Conservation (phyloP, 2,113 vertebrate genomes). For the Notiomystis cincta region DNA sequence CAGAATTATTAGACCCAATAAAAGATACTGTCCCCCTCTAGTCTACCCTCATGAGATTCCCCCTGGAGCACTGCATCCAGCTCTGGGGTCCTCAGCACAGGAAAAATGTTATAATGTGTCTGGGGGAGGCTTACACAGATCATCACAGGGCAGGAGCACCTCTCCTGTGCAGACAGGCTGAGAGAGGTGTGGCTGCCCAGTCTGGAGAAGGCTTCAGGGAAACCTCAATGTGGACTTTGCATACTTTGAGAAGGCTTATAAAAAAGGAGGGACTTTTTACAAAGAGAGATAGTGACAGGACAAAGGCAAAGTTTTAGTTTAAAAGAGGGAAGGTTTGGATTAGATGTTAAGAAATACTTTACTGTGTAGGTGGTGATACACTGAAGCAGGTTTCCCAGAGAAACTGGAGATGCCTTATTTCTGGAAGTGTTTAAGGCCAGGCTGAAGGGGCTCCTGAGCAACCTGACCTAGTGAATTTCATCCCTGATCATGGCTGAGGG, state of each 20-base stretch:
- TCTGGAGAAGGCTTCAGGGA: not conserved
- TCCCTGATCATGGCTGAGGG: not conserved
- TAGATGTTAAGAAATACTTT: not conserved
- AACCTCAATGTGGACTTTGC: not conserved
- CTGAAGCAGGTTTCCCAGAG: not conserved
- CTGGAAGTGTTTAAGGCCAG: too few relatives aligned
- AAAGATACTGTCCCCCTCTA: not conserved
- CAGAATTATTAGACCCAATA: not conserved
- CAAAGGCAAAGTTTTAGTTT: not conserved
- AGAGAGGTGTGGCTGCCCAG: not conserved
- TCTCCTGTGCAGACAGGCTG: not conserved
- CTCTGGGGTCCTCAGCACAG: not conserved
- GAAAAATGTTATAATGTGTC: not conserved
- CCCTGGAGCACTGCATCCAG: not conserved
- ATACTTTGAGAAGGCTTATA: not conserved
- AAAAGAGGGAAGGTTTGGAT: not conserved
- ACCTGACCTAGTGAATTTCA: not conserved
- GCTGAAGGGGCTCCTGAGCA: not conserved
- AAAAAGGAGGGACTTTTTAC: not conserved
- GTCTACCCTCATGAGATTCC: not conserved
- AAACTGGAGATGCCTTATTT: not conserved
- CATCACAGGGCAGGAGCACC: not conserved
- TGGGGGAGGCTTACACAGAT: not conserved
- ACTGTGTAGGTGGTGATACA: not conserved
- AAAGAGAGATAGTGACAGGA: not conserved